A percentile compares a stretch with the other conserved stretches of the same genome.
These are phyloP conservation scores for Pipistrellus pygmaeus DNA, from an alignment of 2,797 vertebrate genomes.

Conservation along the genomic window DNA sequence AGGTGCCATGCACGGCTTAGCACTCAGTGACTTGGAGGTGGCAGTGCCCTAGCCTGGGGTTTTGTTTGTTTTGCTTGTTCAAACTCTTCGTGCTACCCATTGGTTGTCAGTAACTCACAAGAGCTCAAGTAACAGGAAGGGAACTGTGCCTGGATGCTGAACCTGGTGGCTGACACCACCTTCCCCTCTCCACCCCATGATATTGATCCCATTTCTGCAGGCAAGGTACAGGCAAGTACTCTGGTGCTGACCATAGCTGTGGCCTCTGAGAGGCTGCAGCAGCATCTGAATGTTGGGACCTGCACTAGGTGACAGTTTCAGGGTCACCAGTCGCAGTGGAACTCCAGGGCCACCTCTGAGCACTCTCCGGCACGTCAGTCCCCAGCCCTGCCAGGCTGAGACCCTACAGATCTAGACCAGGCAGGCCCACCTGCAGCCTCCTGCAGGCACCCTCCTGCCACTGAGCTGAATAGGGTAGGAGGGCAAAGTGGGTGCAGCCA, in stretches of 20 bases:
- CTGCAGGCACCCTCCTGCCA: background rate
- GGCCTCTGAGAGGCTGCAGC: background rate
- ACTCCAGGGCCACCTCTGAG: background rate
- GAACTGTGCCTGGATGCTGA: background rate
- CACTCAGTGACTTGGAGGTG: rapidly evolving
- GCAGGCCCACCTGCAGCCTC: too few relatives aligned
- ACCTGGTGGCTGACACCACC: rapidly evolving
- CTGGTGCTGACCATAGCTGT: background rate
- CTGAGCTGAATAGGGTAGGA: rapidly evolving
- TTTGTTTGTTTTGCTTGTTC: background rate
- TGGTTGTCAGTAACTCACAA: background rate
- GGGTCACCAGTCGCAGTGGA: background rate
- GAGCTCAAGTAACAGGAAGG: background rate
- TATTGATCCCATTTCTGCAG: background rate
- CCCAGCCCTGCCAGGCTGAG: rapidly evolving
- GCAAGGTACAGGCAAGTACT: background rate
- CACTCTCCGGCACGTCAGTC: background rate
- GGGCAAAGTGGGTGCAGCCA: background rate
- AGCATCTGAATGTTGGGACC: background rate
- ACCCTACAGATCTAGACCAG: too few relatives aligned
- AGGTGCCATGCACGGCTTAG: rapidly evolving
- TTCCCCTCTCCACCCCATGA: background rate
- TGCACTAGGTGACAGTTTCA: too few relatives aligned
- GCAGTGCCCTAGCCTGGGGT: rapidly evolving
- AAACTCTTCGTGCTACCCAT: background rate